Conservation (phyloP, 1,140 invertebrate species). For the Heliconius congener region DNA sequence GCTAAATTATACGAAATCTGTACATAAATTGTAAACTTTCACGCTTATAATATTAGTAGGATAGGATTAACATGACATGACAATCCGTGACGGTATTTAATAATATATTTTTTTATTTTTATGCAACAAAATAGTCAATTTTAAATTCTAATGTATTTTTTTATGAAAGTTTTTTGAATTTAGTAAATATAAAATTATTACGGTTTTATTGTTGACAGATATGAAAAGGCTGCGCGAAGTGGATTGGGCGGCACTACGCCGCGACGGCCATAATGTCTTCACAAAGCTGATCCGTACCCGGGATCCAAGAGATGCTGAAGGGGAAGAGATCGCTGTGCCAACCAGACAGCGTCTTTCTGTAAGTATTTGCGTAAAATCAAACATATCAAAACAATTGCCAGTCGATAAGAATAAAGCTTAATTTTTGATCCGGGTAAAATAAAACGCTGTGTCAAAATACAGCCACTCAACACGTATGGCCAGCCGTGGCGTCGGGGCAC, state of each 20-base stretch:
- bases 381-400: not conserved
- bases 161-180: not conserved
- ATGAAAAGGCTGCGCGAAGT: slow-evolving; percentile 51
- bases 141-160: not conserved
- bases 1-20: not conserved
- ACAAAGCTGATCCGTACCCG: slow-evolving; percentile 68
- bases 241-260: slow-evolving; percentile 58
- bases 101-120: too few relatives aligned
- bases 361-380: slow-evolving; percentile 39
- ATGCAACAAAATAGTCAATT: too few relatives aligned
- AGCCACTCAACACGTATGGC: too few relatives aligned
- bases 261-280: slow-evolving; percentile 59
- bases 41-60: too few relatives aligned
- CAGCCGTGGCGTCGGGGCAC: too few relatives aligned
- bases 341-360: slow-evolving; percentile 61
- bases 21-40: too few relatives aligned
- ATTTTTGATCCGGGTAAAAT: too few relatives aligned
- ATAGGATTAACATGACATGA: too few relatives aligned
- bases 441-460: too few relatives aligned
- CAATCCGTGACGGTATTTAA: too few relatives aligned
- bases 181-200: too few relatives aligned
- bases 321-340: slow-evolving; percentile 46
- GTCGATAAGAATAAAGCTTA: not conserved
- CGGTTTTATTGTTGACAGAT: not conserved
- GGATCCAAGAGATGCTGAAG: slow-evolving; percentile 53